phyloP scores from a whole-genome alignment of 2,113 vertebrate genomes.

The Phaethon lepturus region DNA sequence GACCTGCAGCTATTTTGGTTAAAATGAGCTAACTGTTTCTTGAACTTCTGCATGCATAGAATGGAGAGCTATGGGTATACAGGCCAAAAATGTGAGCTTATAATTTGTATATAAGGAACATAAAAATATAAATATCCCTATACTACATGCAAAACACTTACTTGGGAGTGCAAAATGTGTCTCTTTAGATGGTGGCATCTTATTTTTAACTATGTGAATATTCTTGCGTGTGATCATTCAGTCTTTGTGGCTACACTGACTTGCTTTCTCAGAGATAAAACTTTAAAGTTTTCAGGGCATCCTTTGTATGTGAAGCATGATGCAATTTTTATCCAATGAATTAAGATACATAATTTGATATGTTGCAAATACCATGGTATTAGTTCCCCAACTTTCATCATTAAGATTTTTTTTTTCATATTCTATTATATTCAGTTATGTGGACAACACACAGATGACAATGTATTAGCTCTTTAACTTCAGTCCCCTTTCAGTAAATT shows the following conservation, averaged over 20 bases:
- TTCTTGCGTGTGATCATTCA: background rate
- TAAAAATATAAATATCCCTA: background rate
- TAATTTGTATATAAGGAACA: background rate
- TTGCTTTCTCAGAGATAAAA: background rate
- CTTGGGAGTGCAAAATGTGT: background rate
- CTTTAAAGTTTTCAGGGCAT: slow-evolving; percentile 28
- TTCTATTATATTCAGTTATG: background rate
- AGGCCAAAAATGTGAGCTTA: background rate
- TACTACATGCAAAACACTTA: background rate
- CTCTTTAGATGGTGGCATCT: background rate
- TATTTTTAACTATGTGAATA: background rate
- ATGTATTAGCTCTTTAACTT: background rate
- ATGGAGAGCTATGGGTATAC: background rate
- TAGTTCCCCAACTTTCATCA: background rate
- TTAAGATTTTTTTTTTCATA: background rate
- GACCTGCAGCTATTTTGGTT: background rate
- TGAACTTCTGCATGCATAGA: background rate
- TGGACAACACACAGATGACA: background rate
- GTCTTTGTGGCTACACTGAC: background rate
- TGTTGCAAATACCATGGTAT: slow-evolving; percentile 31
- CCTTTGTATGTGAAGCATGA: slow-evolving; percentile 53
- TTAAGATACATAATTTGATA: slow-evolving; percentile 51
- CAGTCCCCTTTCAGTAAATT: background rate
- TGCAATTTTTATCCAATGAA: slow-evolving; percentile 47
- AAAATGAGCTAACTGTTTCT: background rate